These are phyloP conservation scores for Orchestia grillus DNA, from an alignment of 1,140 invertebrate genomes.

Conservation along the genomic window DNA sequence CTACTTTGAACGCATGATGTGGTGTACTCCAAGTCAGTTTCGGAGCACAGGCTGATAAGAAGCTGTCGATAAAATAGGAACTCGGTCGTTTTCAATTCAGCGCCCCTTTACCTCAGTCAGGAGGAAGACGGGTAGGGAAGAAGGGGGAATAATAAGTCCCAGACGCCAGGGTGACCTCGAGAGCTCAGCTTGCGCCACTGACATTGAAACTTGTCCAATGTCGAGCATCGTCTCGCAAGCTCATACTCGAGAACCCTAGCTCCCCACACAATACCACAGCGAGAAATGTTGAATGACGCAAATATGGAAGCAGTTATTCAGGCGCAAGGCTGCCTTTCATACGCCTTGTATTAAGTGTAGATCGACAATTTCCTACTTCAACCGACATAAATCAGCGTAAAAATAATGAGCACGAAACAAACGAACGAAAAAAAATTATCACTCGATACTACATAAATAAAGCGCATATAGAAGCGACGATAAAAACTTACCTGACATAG, in stretches of 20 bases:
- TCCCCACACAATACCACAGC: background rate
- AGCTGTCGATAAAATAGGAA: background rate
- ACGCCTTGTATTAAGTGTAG: too few species aligned
- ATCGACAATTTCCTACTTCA: too few species aligned
- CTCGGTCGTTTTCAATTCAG: background rate
- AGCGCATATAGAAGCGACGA: too few species aligned
- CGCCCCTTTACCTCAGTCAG: background rate
- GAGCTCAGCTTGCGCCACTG: constrained; percentile 26
- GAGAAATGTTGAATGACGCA: background rate
- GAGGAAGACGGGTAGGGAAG: background rate
- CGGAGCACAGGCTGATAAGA: background rate
- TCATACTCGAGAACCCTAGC: background rate
- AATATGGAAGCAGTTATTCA: too few species aligned
- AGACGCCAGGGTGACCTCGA: constrained; percentile 34
- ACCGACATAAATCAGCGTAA: too few species aligned
- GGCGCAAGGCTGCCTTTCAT: too few species aligned
- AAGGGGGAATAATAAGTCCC: background rate
- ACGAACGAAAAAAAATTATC: too few species aligned
- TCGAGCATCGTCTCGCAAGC: constrained; percentile 12
- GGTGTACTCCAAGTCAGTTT: background rate
- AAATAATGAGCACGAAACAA: too few species aligned
- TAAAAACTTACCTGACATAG: too few species aligned
- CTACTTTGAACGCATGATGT: background rate
- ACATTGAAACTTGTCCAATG: constrained; percentile 46
- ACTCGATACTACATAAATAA: too few species aligned